Evolutionary conservation across 2,888 invertebrate genomes (phyloP), one percentile per base, ranked within the genome.

Genomic region (Rambutsinella grinnellia): DNA sequence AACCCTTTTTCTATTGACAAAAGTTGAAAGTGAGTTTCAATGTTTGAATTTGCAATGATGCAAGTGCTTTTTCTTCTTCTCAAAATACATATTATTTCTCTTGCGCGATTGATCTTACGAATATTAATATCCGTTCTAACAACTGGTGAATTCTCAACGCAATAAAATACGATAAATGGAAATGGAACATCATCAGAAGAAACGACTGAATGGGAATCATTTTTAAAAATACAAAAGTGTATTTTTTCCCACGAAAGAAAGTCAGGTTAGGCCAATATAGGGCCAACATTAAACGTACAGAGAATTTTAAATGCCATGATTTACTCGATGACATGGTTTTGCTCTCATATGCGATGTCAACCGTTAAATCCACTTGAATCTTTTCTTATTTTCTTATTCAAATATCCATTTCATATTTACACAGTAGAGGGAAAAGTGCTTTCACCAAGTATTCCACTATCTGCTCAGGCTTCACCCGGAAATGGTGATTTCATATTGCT

Each of bases 281-380:
- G 62, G 53, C n/a, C n/a, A 62, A 62, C 53, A 23, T 46, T 60
- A 62, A 21, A 28, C 49, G 62, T 62, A 17, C 62, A 23, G 53
- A 51, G 65, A 65, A 72, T 72, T 72, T 72, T 72, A 72, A 72
- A 72, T 72, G 65, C 72, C 60, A 53, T 60, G 66, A 72, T 65
- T 65, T 72, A 65, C 60, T 74, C 51, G 36, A 19, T 61, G 61
- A 63, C 66, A 74, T 67, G 67, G 46, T 74, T 74, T 74, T 74
- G 74, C 74, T 74, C 47, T 74, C 67, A 26, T 61, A 24, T 61
- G 49, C 23, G 46, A 44, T 44, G 56, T 74, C 47, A 67, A 67
- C 61, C 74, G 74, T 74, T 66, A 74, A 66, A 74, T 74, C 56
- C 61, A 61, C 67, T 66, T 67, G 66, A 74, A 67, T 49, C 46